A percentile compares a stretch with the other conserved stretches of the same genome.
These are phyloP conservation scores for Nephotettix cincticeps DNA, from an alignment of 1,140 invertebrate genomes.

Conservation along the genomic window DNA sequence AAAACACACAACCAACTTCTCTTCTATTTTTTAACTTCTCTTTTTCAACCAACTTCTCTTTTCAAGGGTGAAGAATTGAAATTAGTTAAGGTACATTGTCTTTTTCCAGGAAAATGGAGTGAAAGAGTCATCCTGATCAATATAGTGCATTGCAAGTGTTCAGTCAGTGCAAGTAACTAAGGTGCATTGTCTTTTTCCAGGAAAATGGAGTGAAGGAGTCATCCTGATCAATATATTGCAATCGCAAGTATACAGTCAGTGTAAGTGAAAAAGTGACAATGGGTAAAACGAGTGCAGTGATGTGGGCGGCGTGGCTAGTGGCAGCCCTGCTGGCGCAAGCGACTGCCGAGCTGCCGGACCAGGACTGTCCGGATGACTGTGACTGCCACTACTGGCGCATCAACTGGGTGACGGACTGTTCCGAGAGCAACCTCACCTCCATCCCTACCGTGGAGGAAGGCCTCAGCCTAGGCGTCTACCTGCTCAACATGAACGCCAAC, in stretches of 20 bases:
- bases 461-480: conserved; percentile 66
- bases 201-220: neutral
- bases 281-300: neutral
- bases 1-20: too few relatives aligned
- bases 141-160: neutral
- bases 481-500: conserved; percentile 69
- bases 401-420: conserved; percentile 75
- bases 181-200: too few relatives aligned
- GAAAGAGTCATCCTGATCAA: too few relatives aligned
- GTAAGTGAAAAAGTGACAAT: neutral
- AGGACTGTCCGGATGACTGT: conserved; percentile 56
- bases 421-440: conserved; percentile 69
- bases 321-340: neutral
- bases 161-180: too few relatives aligned
- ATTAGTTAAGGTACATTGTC: too few relatives aligned
- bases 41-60: too few relatives aligned
- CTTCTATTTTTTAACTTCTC: too few relatives aligned
- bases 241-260: neutral
- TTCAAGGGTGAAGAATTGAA: too few relatives aligned
- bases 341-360: conserved; percentile 20
- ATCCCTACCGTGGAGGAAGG: conserved; percentile 61
- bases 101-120: neutral
- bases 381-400: conserved; percentile 74
- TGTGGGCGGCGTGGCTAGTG: neutral
- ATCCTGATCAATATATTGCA: neutral